phyloP scores from a whole-genome alignment of 2,797 vertebrate genomes.

The Dipus sagitta region DNA sequence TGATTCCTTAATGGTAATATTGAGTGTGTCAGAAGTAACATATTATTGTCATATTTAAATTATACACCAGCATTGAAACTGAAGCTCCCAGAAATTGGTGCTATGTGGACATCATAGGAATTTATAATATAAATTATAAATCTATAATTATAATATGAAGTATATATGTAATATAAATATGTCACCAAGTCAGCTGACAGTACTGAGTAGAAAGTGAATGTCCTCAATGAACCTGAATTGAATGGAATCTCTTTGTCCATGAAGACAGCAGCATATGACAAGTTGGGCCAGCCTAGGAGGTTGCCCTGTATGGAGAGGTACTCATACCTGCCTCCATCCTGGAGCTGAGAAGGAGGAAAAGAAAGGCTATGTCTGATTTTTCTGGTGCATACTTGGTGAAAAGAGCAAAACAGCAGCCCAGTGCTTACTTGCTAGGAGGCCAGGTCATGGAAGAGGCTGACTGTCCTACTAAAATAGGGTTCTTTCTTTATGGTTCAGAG shows the following conservation, averaged over 20 bases:
- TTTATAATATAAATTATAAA: neutral
- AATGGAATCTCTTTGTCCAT: neutral
- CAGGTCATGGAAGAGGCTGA: neutral
- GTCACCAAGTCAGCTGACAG: neutral
- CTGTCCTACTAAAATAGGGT: neutral
- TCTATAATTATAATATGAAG: too few species aligned
- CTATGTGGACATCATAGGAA: neutral
- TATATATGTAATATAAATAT: neutral
- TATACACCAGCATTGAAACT: neutral
- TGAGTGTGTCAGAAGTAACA: slow-evolving; percentile 12
- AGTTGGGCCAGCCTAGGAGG: neutral
- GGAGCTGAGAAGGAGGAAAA: neutral
- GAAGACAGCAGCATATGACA: neutral
- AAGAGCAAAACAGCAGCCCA: neutral
- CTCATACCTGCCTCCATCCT: neutral
- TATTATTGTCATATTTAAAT: slow-evolving; percentile 19
- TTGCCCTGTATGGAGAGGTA: neutral
- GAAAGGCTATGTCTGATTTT: neutral
- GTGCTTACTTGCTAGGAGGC: neutral
- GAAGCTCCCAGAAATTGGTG: neutral
- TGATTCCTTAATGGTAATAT: slow-evolving; percentile 10
- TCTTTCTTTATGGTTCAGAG: neutral
- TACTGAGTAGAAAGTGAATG: neutral
- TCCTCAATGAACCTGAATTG: neutral
- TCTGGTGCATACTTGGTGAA: neutral